Conservation (phyloP, 2,113 vertebrate genomes). For the Erpornis zantholeuca region DNA sequence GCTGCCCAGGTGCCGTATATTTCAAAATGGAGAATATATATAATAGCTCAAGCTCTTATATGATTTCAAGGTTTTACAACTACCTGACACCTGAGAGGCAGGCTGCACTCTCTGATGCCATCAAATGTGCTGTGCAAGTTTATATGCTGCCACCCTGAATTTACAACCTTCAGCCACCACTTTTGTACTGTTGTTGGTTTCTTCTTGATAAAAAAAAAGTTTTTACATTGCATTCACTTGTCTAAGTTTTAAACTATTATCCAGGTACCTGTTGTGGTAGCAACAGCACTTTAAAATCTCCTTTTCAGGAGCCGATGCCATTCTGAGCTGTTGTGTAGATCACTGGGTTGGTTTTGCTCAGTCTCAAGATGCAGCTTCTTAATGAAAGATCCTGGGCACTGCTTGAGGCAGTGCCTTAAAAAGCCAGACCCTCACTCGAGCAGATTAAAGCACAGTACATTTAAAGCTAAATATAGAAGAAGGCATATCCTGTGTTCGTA, state of each 20-base stretch:
- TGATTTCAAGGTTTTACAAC: background rate
- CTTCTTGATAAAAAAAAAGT: background rate
- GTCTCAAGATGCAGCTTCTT: background rate
- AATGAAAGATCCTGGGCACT: background rate
- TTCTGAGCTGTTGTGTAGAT: background rate
- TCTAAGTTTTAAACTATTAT: background rate
- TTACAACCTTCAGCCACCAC: background rate
- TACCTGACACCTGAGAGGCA: background rate
- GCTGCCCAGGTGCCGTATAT: background rate
- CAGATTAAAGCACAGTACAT: conserved; percentile 42
- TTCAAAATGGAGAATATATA: background rate
- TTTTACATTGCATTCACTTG: background rate
- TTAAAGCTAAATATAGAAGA: conserved; percentile 73
- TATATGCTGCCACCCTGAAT: background rate
- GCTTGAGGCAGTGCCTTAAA: conserved; percentile 49
- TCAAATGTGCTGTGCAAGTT: background rate
- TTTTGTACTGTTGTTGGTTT: background rate
- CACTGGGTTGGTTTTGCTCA: background rate
- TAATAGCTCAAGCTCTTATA: background rate
- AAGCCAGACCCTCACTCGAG: conserved; percentile 57
- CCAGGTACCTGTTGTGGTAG: background rate
- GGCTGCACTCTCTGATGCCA: background rate
- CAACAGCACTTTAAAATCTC: background rate
- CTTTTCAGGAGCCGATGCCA: background rate
- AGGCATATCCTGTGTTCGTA: conserved; percentile 36